Base-by-base conservation (phyloP, 1,140 invertebrate genomes). In the Cardiocondyla obscurior region DNA sequence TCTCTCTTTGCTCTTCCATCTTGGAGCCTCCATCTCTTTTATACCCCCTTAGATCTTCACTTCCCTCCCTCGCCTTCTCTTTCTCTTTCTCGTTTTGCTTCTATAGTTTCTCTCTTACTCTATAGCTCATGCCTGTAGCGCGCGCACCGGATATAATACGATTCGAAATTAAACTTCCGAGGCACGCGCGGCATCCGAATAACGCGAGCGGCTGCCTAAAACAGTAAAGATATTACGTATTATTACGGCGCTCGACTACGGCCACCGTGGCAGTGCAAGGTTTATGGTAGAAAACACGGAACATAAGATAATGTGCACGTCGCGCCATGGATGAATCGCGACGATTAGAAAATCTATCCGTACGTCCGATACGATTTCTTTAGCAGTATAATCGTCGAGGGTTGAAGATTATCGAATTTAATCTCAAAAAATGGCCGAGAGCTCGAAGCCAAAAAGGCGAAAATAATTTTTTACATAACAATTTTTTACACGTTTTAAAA, bases 151-250 rank as follows among this genome's bases (percentile, higher is more conserved):
- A 91, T 91, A 92, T 92, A 92, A 92, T 92, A 92, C 91, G 88
- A 93, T 92, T 93, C 86, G 91, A 92, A 93, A 93, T 93, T 93
- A 92, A 93, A 93, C 91, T 93, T 92, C 86, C 91, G 81, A 88
- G 91, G 91, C 91, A 92, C 89, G 92, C 91, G 64, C 84, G 92
- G 92, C 90, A 92, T 92, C 88, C 92, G 87, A 92, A 92, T 92
- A 92, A 92, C 90, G 92, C 90, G 88, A 91, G 90, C 88, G 89
- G 88, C 91, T 92, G 92, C 90, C 91, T 92, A 92, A 92, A 92
- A 92, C 90, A 92, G 91, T 92, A 92, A 92, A 92, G 91, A 92
- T 92, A 92, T 92, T 92, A 92, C 91, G 92, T 92, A 92, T 92
- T 92, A 92, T 92, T 92, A 92, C 92, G 90, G 88, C 87, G 88